phyloP scores from a whole-genome alignment of 2,113 vertebrate genomes.

The Chamaetylas fuelleborni region DNA sequence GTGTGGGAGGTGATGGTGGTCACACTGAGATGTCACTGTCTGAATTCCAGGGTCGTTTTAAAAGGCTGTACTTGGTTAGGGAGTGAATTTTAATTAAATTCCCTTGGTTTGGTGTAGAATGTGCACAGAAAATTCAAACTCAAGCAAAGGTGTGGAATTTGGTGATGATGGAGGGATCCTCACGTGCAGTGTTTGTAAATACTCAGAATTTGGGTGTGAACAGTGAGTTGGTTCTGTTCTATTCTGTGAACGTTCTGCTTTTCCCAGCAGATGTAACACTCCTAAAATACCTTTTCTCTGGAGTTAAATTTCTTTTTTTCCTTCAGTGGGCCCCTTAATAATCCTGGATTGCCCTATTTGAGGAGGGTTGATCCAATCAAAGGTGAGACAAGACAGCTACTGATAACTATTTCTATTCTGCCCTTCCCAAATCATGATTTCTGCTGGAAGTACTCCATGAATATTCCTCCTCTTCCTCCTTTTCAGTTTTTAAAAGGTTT shows the following conservation, averaged over 20 bases:
- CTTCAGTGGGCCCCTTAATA: not conserved
- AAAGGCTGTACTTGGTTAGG: accelerated
- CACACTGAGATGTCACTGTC: not conserved
- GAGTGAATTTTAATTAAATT: not conserved
- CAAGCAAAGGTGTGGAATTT: not conserved
- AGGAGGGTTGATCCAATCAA: constrained; percentile 8
- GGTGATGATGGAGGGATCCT: not conserved
- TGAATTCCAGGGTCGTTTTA: not conserved
- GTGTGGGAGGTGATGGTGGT: not conserved
- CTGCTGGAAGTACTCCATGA: not conserved
- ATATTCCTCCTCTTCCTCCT: not conserved
- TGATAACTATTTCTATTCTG: not conserved
- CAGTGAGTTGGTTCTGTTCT: not conserved
- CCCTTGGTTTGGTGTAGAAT: not conserved
- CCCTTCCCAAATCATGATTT: not conserved
- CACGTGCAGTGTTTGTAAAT: accelerated
- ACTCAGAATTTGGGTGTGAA: not conserved
- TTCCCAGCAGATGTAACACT: not conserved
- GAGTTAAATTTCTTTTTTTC: not conserved
- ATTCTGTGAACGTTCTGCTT: not conserved
- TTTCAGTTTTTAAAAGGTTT: not conserved
- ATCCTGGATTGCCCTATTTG: constrained; percentile 60
- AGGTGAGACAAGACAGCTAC: not conserved
- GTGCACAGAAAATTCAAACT: not conserved
- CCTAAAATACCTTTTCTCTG: not conserved